Evolutionary conservation across 2,797 vertebrate genomes (phyloP).

Genomic region (Enteromius thamalakanensis): DNA sequence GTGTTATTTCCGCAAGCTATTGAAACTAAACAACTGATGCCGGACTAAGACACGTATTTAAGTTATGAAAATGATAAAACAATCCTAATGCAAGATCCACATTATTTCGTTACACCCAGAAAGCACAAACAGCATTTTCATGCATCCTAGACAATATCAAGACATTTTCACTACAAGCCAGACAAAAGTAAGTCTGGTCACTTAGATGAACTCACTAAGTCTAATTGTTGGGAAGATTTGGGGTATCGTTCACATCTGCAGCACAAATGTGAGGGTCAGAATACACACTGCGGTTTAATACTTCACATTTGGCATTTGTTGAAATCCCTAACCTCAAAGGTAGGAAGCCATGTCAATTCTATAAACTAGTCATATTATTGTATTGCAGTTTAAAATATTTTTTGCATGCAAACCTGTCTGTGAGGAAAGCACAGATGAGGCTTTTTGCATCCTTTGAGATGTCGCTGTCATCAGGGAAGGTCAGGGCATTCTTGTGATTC

Average conservation of each 20-base stretch:
- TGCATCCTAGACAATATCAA: background rate
- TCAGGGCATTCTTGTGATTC: constrained; percentile 98
- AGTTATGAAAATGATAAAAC: background rate
- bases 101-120: background rate
- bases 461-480: constrained; percentile 95
- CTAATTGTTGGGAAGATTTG: background rate
- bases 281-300: background rate
- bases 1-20: background rate
- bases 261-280: background rate
- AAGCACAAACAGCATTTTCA: background rate
- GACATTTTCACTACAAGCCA: background rate
- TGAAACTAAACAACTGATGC: background rate
- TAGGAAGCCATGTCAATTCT: background rate
- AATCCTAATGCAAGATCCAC: background rate
- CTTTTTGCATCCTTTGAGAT: constrained; percentile 98
- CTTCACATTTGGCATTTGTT: background rate
- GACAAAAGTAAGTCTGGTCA: background rate
- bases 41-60: background rate
- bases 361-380: background rate
- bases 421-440: constrained; percentile 97
- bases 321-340: background rate
- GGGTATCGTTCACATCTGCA: background rate
- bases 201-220: background rate
- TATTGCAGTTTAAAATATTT: background rate
- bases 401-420: constrained; percentile 83